phyloP scores from a whole-genome alignment of 2,113 vertebrate species.

The Spea multiplicata region DNA sequence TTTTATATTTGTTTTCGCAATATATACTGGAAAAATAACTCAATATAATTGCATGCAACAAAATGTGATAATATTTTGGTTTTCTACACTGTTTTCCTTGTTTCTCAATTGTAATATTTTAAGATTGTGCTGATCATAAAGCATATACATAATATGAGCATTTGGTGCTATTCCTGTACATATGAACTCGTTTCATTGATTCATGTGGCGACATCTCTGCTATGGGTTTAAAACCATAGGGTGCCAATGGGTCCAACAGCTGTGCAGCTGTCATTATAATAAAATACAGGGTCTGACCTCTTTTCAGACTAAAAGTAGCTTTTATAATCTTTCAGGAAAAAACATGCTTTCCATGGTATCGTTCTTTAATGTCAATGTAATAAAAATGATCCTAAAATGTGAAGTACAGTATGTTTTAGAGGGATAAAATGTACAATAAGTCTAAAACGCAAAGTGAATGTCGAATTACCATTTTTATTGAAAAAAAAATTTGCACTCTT shows the following conservation, averaged over 20 bases:
- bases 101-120: neutral
- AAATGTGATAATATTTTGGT: too few species aligned
- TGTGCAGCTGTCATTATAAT: neutral
- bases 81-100: neutral
- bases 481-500: constrained; percentile 59
- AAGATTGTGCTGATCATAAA: neutral
- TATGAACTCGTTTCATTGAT: neutral
- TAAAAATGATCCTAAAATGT: constrained; percentile 23
- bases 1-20: too few species aligned
- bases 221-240: neutral
- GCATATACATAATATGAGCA: neutral
- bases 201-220: neutral
- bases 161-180: neutral
- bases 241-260: neutral
- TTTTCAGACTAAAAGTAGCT: constrained; percentile 8
- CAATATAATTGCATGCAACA: too few species aligned
- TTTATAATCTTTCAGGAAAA: constrained; percentile 12
- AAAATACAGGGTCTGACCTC: neutral
- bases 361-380: constrained; percentile 4
- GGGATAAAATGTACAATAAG: constrained; percentile 52
- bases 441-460: constrained; percentile 59
- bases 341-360: constrained; percentile 19
- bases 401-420: constrained; percentile 26
- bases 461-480: constrained; percentile 59
- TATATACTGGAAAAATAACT: too few species aligned